Evolutionary conservation across 1,140 invertebrate genomes (phyloP).

Genomic region (Alviniconcha marisindica): DNA sequence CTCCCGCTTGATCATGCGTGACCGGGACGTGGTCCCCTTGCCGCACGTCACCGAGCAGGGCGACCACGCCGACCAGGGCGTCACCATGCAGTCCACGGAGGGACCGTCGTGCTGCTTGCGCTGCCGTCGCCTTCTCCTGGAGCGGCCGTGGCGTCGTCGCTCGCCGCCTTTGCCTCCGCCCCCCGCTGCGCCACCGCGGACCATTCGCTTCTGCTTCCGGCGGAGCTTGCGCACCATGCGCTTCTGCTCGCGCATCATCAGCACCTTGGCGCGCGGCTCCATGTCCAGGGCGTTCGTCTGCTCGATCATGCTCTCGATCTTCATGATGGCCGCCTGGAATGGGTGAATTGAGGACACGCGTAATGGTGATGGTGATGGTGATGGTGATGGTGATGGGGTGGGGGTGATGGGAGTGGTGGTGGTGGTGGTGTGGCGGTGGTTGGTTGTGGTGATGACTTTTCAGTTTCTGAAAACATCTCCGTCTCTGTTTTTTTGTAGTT

Average conservation of each 20-base stretch:
- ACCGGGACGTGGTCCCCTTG: conserved; percentile 54
- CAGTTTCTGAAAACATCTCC: too few relatives aligned
- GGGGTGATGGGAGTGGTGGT: too few relatives aligned
- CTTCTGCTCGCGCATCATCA: conserved; percentile 40
- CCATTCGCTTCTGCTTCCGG: conserved; percentile 33
- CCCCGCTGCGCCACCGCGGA: too few relatives aligned
- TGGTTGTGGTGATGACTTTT: too few relatives aligned
- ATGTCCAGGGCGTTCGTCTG: conserved; percentile 53
- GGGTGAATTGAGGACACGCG: too few relatives aligned
- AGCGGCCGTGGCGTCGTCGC: not conserved
- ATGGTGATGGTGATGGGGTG: too few relatives aligned
- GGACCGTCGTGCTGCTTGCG: conserved; percentile 43
- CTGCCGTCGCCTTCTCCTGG: conserved; percentile 36
- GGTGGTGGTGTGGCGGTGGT: too few relatives aligned
- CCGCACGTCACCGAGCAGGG: conserved; percentile 74
- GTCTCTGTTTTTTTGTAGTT: too few relatives aligned
- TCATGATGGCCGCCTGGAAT: conserved; percentile 42
- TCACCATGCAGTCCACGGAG: conserved; percentile 69
- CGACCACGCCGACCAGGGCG: conserved; percentile 74
- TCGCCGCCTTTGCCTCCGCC: not conserved
- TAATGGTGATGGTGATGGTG: not conserved
- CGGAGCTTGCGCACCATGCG: conserved; percentile 46
- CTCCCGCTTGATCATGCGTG: conserved; percentile 62
- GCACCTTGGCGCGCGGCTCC: conserved; percentile 21
- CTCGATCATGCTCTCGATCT: conserved; percentile 47